A percentile compares a stretch with the other conserved stretches of the same genome.
Evolutionary conservation across 92 coral and sea anemone species (phyloP).

Genomic region (Montipora capitata): DNA sequence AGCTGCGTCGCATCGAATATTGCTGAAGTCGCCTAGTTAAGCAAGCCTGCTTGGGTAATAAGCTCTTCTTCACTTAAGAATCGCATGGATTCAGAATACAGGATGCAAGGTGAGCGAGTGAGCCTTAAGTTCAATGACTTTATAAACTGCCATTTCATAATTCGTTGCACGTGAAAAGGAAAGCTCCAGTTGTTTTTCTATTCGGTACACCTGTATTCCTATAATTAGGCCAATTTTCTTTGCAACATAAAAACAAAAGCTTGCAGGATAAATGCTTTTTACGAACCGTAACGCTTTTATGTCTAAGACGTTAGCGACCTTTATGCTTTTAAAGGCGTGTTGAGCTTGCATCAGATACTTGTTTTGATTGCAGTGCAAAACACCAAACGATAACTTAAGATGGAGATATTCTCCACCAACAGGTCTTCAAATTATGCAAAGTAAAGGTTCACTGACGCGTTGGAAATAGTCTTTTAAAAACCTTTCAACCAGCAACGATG

Average conservation of each 20-base stretch:
- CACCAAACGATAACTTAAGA: slow-evolving; percentile 10
- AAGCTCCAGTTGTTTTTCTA: background rate
- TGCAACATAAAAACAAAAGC: background rate
- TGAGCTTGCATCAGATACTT: slow-evolving; percentile 34
- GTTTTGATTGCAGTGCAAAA: slow-evolving; percentile 50
- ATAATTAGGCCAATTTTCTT: slow-evolving; percentile 15
- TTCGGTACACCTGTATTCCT: slow-evolving; percentile 13
- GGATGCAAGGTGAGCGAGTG: slow-evolving; percentile 24
- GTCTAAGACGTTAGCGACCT: background rate
- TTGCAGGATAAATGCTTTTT: background rate
- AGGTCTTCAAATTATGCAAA: background rate
- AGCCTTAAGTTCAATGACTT: background rate
- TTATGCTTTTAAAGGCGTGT: slow-evolving; percentile 13
- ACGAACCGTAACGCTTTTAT: background rate
- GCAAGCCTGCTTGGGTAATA: slow-evolving; percentile 5
- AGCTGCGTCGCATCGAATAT: slow-evolving; percentile 31
- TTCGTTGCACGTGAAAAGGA: slow-evolving; percentile 35
- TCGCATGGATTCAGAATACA: slow-evolving; percentile 29
- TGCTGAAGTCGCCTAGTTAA: slow-evolving; percentile 24
- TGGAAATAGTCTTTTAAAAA: background rate
- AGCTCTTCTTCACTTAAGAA: background rate
- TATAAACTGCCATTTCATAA: slow-evolving; percentile 34
- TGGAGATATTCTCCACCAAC: background rate
- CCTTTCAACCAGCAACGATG: background rate
- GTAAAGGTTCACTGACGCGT: background rate